Base-by-base conservation (phyloP, 1,140 invertebrate genomes). In the Nephotettix cincticeps region DNA sequence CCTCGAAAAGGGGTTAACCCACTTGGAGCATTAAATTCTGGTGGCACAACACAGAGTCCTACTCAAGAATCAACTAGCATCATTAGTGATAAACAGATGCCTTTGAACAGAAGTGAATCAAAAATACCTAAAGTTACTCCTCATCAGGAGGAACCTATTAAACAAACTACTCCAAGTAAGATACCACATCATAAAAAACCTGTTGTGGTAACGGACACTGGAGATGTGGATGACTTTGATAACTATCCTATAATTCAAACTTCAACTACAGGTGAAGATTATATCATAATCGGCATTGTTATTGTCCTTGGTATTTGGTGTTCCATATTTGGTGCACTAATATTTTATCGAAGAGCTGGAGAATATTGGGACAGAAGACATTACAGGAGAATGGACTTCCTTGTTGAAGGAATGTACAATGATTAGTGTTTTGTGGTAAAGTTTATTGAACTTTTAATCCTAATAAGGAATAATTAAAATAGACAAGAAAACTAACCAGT, bases 391-490 rank as follows among this genome's bases (percentile, higher is more conserved):
- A 91, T 92, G 91, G 90, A 92, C 81, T 91, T 90, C 79, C 82
- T 92, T 9, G 87, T 92, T 72, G 90, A 92, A 80, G 91, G 90
- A 73, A 91, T 92, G 88, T 92, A 92, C 76, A 90, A 92, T 82
- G 89, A 90, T 75, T 90, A 73, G 74, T 75, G 67, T 65, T 70
- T 28, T n/a, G n/a, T n/a, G n/a, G n/a, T n/a, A n/a, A n/a, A n/a
- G n/a, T n/a, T n/a, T n/a, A n/a, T n/a, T n/a, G n/a, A n/a, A n/a
- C n/a, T n/a, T n/a, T n/a, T n/a, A n/a, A n/a, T n/a, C n/a, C n/a
- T n/a, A n/a, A n/a, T n/a, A n/a, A n/a, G n/a, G n/a, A n/a, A n/a
- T n/a, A n/a, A n/a, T n/a, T n/a, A n/a, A n/a, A n/a, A n/a, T n/a
- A n/a, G n/a, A n/a, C n/a, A n/a, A n/a, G n/a, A n/a, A n/a, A n/a